Base-by-base conservation (phyloP, 2,797 vertebrate genomes). In the Tapera naevia region DNA sequence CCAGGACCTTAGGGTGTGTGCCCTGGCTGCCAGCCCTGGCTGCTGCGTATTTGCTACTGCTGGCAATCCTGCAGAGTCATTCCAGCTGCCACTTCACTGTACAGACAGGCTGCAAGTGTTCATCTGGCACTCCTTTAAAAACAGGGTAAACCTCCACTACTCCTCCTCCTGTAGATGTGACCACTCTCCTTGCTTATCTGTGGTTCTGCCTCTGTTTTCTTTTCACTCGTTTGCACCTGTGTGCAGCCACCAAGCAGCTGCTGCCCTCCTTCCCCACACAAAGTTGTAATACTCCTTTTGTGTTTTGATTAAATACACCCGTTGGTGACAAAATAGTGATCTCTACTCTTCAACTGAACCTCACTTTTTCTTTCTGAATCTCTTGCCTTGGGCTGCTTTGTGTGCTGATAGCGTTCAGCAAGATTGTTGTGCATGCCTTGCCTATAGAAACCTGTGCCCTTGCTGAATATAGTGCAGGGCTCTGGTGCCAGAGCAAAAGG, bases 11-110 rank as follows among this genome's bases (percentile, higher is more conserved):
- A 54, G 73, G 45, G 39, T 48, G 46, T 0, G 0, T 56, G 56
- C 79, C 32, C 48, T 76, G 57, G 75, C 66, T 64, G 51, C 72
- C 54, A 76, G 45, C 58, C 58, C 30, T 64, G 21, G 35, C 70
- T 0, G 0, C 21, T 17, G 45, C 18, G 7, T 70, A 46, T 30
- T n/a, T 1, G 0, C 35, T 37, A 8, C 33, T 35, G 61, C 27
- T 78, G 45, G 35, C 15, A n/a, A 0, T 71, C 35, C 53, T 57
- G 28, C 7, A 2, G 53, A 37, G 57, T 32, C 0, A 0, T 60
- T 35, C 69, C 56, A 43, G 30, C 39, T 76, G 69, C 71, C 11
- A 1, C 25, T 30, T 66, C 32, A 5, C 41, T 66, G 37, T 15
- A 10, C 25, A 35, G 60, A 54, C 3, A 1, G n/a, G 37, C 58